Evolutionary conservation across 2,797 vertebrate species (phyloP), one percentile per base, ranked within the genome.

Genomic region (Thunnus albacares): DNA sequence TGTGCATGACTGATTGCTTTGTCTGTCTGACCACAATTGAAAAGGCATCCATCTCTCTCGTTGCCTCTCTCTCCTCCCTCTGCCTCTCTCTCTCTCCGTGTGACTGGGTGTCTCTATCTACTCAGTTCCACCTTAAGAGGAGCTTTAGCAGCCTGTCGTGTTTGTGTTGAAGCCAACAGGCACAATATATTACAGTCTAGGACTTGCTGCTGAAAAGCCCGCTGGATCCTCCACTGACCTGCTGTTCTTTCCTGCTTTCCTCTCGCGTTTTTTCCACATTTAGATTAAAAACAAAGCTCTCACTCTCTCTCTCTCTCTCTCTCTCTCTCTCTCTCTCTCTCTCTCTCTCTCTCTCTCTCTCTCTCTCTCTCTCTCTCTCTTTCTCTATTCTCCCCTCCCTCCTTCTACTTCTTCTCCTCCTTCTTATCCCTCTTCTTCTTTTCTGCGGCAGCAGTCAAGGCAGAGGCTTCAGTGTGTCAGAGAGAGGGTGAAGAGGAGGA

Each of bases 81-180:
- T 38, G 26, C 51, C 53, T 57, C 62, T 66, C 61, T 52, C 57
- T 15, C 55, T 35, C 11, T 68, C 56, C 78, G 70, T 79, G 80
- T 68, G 71, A 80, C 78, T 75, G 71, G 52, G 26, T 76, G 80
- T 84, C 82, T 89, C 87, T 86, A 93, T 95, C 94, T 93, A 28
- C 51, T 83, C 89, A 62, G 95, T 89, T 95, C 97, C 96, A 97
- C 97, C 97, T 97, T 97, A 97, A 97, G 93, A 94, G 93, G 87
- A 94, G 94, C 92, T 91, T 92, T 92, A 93, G 94, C 94, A 95
- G 95, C 93, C 95, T 94, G 94, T 95, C 90, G 83, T 96, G 95
- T 95, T 96, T 96, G 96, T 96, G 92, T 95, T 96, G 93, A 96
- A 97, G 96, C 95, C 96, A 96, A 95, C 94, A 96, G 94, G 95